Conservation (phyloP, 2,113 vertebrate species). For the Rissa tridactyla region DNA sequence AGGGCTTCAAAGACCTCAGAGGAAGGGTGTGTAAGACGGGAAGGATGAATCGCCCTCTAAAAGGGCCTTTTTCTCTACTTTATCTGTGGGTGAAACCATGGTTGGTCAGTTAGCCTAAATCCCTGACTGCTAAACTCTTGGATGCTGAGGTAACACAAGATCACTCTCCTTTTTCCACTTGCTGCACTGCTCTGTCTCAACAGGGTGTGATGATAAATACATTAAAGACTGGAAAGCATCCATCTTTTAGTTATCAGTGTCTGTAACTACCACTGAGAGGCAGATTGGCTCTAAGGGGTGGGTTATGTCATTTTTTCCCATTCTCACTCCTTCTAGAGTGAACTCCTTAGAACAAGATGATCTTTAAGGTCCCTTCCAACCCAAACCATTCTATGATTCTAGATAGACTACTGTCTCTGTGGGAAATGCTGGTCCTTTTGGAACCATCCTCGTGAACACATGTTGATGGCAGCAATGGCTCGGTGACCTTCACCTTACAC, state of each 20-base stretch:
- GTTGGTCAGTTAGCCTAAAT: not conserved
- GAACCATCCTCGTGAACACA: rapidly evolving
- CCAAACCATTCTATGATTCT: too few species aligned
- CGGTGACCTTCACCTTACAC: not conserved
- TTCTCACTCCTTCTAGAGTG: not conserved
- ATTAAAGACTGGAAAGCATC: not conserved
- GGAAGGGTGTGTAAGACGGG: not conserved
- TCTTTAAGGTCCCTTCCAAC: too few species aligned
- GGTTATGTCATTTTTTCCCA: not conserved
- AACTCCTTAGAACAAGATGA: too few species aligned
- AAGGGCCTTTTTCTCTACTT: not conserved
- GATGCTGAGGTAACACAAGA: not conserved
- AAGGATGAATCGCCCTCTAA: not conserved
- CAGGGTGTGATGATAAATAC: not conserved
- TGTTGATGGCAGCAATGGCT: not conserved
- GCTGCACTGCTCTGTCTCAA: not conserved
- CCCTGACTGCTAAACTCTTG: not conserved
- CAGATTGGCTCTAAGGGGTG: not conserved
- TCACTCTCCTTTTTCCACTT: not conserved
- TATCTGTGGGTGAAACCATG: not conserved
- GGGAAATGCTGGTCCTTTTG: not conserved
- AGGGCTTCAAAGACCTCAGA: not conserved
- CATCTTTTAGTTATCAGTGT: not conserved
- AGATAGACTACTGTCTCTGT: rapidly evolving
- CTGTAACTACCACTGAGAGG: not conserved